phyloP scores from a whole-genome alignment of 2,113 vertebrate genomes.

The Atherinomorus stipes region DNA sequence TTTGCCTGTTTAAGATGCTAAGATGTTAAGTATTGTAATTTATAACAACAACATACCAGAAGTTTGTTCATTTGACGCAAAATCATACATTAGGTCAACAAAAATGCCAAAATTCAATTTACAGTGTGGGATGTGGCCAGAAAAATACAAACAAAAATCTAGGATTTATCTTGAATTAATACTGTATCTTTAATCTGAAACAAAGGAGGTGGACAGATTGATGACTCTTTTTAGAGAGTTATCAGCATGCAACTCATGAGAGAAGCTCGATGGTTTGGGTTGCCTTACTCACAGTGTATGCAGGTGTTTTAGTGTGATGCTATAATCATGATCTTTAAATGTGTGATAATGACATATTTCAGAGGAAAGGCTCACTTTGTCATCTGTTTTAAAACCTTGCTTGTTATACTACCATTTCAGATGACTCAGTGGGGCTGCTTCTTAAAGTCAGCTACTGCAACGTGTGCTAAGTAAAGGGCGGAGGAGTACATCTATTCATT shows the following conservation, averaged over 20 bases:
- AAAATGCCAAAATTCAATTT: too few species aligned
- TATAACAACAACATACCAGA: too few species aligned
- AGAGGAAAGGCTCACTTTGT: slow-evolving; percentile 1
- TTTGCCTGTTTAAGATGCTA: too few species aligned
- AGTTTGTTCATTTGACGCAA: too few species aligned
- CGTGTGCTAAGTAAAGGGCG: slow-evolving; percentile 39
- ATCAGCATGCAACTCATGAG: background rate
- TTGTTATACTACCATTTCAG: slow-evolving; percentile 10
- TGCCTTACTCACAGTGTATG: background rate
- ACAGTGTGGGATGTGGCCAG: too few species aligned
- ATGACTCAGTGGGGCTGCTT: slow-evolving; percentile 23
- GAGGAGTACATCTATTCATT: slow-evolving; percentile 71
- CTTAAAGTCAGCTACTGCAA: slow-evolving; percentile 42
- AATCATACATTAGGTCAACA: too few species aligned
- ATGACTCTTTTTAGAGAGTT: background rate
- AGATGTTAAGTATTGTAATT: too few species aligned
- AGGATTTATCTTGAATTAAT: background rate
- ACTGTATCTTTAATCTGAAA: background rate
- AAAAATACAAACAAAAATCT: too few species aligned
- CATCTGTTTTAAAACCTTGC: slow-evolving; percentile 27
- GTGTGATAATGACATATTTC: slow-evolving; percentile 23
- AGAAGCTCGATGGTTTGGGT: background rate
- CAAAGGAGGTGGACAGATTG: background rate
- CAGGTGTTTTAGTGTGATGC: slow-evolving; percentile 18
- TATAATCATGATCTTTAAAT: slow-evolving; percentile 16